Base-by-base conservation (phyloP, 2,888 invertebrate species). In the Athripsodes cinereus region DNA sequence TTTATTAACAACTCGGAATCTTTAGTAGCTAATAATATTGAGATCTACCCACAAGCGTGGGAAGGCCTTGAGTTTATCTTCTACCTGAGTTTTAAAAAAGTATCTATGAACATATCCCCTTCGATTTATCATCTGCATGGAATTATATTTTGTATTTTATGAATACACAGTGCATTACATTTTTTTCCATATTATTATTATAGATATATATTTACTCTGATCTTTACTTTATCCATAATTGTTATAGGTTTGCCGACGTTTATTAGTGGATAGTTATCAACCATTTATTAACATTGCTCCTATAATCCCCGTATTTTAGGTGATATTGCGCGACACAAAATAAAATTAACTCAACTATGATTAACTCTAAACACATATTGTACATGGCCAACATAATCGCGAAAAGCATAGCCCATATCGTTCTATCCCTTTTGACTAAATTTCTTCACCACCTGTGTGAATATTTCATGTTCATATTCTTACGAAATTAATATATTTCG, bases 351-450 rank as follows among this genome's bases (percentile, higher is more conserved):
- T n/a, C n/a, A n/a, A n/a, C n/a, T n/a, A n/a, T n/a, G n/a, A n/a
- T n/a, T n/a, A n/a, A n/a, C n/a, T n/a, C n/a, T n/a, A n/a, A n/a
- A n/a, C n/a, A n/a, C n/a, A n/a, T n/a, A n/a, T n/a, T n/a, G n/a
- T n/a, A n/a, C n/a, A n/a, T n/a, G 10, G 26, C 10, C 26, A 10
- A 26, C 3, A 26, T 26, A 6, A 26, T 26, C 67, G 67, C 68
- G 65, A 69, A 68, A 68, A 65, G 10, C 10, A 10, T 26, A 26
- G 3, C 26, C 26, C 26, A 26, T 26, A 26, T 26, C 26, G 40
- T 40, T 40, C 40, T 40, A 26, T 26, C 40, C 13, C 40, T 40
- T 40, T 31, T 31, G 8, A 31, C 6, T 11, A 31, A 8, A 6
- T 8, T 8, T 3, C 40, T n/a, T n/a, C 40, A 5, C 40, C 40